phyloP scores from a whole-genome alignment of 30 jellyfish, hydroid and myxozoan genomes.

The Turritopsis rubra region DNA sequence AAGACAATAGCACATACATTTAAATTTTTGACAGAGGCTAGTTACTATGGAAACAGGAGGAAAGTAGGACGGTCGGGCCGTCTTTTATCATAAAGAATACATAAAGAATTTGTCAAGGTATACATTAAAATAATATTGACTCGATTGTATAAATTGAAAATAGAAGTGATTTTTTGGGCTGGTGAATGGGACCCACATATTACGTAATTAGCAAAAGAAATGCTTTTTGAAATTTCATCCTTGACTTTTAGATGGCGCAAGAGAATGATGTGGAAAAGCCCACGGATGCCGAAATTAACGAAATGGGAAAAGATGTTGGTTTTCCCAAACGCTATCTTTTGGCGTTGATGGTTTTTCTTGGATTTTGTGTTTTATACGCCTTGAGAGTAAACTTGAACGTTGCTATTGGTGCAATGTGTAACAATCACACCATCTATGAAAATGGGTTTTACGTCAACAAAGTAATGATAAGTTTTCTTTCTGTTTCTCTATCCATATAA shows the following conservation, averaged over 20 bases:
- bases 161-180: too few relatives aligned
- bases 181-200: too few relatives aligned
- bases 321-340: slow-evolving; percentile 35
- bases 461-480: slow-evolving; percentile 4
- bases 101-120: background rate
- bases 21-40: background rate
- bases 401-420: slow-evolving; percentile 97
- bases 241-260: background rate
- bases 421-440: slow-evolving; percentile 77
- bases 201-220: too few relatives aligned
- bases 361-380: slow-evolving; percentile 93
- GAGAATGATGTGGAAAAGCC: background rate
- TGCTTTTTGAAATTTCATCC: background rate
- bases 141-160: too few relatives aligned
- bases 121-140: too few relatives aligned
- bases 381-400: slow-evolving; percentile 95
- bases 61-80: background rate
- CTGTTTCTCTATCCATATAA: background rate
- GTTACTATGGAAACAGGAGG: background rate
- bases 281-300: background rate
- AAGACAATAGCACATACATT: background rate
- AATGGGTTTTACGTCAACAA: slow-evolving; percentile 87
- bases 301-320: slow-evolving; percentile 41
- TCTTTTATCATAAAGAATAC: background rate
- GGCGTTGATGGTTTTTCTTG: slow-evolving; percentile 90